Evolutionary conservation across 1,140 invertebrate genomes (phyloP).

Genomic region (Augochlora pura): DNA sequence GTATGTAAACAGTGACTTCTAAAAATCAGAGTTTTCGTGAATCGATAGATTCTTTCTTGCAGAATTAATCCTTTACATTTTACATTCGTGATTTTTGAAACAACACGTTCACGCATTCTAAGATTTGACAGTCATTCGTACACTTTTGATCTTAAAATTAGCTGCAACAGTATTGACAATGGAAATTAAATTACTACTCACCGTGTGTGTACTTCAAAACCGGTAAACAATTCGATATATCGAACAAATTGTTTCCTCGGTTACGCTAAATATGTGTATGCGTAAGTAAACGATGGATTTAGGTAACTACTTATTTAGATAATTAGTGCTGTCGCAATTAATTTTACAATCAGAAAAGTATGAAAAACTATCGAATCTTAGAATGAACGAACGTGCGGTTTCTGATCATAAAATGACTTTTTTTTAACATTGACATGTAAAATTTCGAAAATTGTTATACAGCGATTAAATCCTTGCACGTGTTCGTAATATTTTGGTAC

Average conservation of each 20-base stretch:
- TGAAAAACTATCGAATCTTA: no score
- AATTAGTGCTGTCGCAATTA: no score
- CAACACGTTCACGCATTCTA: slow-evolving; percentile 1
- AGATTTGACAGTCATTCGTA: not conserved
- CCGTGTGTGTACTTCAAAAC: slow-evolving; percentile 12
- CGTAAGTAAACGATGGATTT: no score
- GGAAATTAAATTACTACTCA: slow-evolving; percentile 1
- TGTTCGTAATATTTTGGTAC: not conserved
- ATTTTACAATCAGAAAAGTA: no score
- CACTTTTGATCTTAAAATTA: not conserved
- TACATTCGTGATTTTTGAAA: not conserved
- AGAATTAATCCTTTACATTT: slow-evolving; percentile 46
- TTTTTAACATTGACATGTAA: not conserved
- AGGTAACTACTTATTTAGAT: no score
- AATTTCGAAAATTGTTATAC: not conserved
- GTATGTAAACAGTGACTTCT: slow-evolving; percentile 37
- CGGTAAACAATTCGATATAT: slow-evolving; percentile 15
- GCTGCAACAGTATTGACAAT: not conserved
- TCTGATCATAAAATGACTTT: not conserved
- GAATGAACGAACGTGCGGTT: no score
- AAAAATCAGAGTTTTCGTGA: slow-evolving; percentile 35
- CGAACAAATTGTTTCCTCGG: slow-evolving; percentile 1
- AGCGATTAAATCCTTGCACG: not conserved
- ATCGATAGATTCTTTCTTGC: slow-evolving; percentile 60
- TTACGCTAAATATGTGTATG: slow-evolving; percentile 13